These are phyloP conservation scores for honey bee (Apis mellifera) DNA, from an alignment of 1,140 invertebrate species.

Conservation along the genomic window Amel_HAv3.1 CM009941.2:11183001-11183500, in stretches of 20 bases:
- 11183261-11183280: constrained; percentile 66
- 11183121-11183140: no score
- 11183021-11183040: no score
- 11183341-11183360: constrained; percentile 78
- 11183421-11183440: not conserved
- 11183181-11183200: no score
- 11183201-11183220: constrained; percentile 17
- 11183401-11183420: constrained; percentile 70
- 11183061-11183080: no score
- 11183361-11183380: constrained; percentile 81
- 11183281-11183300: constrained; percentile 81
- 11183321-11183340: constrained; percentile 82
- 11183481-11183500: constrained; percentile 4
- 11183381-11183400: constrained; percentile 78
- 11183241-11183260: constrained; percentile 49
- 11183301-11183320: constrained; percentile 80
- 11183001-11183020: no score
- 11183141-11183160: no score
- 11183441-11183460: not conserved
- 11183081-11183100: no score
- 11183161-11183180: no score
- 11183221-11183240: constrained; percentile 47
- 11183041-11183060: no score
- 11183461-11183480: not conserved
- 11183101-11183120: no score